These are phyloP conservation scores for Leuctra nigra DNA, from an alignment of 2,888 invertebrate genomes.

Conservation along the genomic window DNA sequence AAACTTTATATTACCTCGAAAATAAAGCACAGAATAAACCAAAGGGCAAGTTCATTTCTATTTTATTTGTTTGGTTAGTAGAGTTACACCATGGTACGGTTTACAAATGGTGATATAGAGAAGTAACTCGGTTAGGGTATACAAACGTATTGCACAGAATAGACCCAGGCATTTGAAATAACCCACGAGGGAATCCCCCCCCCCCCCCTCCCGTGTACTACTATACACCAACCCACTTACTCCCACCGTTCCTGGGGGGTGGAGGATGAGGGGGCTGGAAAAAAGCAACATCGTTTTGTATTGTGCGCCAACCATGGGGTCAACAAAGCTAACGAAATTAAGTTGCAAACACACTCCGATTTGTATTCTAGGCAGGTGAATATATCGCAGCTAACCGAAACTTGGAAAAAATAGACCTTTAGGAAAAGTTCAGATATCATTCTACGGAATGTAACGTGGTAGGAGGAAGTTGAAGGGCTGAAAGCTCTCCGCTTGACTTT, in stretches of 20 bases:
- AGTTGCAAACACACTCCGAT: constrained; percentile 26
- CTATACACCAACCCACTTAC: constrained; percentile 8
- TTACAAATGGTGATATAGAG: constrained; percentile 29
- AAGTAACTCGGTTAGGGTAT: constrained; percentile 26
- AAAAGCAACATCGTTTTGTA: constrained; percentile 13
- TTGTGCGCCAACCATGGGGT: constrained; percentile 13
- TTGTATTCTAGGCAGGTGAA: constrained; percentile 25
- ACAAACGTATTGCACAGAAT: constrained; percentile 9
- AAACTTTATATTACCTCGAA: not conserved
- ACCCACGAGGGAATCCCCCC: constrained; percentile 22
- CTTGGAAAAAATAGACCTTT: not conserved
- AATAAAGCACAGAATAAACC: constrained; percentile 12
- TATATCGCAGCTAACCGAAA: not conserved
- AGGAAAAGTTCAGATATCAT: too few species aligned
- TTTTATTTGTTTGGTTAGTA: constrained; percentile 19
- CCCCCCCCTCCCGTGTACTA: constrained; percentile 4
- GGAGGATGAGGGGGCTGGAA: not conserved
- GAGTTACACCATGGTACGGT: constrained; percentile 15
- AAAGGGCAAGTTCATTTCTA: constrained; percentile 3
- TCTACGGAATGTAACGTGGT: too few species aligned
- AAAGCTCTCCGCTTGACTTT: too few species aligned
- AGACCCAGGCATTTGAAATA: constrained; percentile 25
- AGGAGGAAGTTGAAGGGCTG: too few species aligned
- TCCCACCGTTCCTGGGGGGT: not conserved
- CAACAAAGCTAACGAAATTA: constrained; percentile 25